Conservation (phyloP, 2,888 invertebrate genomes). For the Gari tellinella region DNA sequence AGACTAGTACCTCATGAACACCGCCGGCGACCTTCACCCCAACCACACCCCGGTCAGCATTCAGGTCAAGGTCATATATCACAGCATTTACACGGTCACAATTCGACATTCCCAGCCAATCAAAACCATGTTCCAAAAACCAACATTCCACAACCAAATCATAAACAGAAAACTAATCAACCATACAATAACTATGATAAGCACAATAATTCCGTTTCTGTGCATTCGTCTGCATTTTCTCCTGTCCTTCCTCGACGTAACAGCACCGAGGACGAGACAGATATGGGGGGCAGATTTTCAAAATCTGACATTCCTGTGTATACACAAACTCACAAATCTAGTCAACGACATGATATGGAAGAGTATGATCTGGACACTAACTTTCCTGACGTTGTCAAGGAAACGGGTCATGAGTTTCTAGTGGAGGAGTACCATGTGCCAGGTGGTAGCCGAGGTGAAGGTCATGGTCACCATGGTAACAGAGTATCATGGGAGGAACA, state of each 20-base stretch:
- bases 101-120: conserved; percentile 1
- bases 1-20: conserved; percentile 9
- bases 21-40: conserved; percentile 18
- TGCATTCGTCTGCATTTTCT: conserved; percentile 58
- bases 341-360: conserved; percentile 69
- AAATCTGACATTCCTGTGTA: conserved; percentile 63
- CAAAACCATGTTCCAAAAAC: conserved; percentile 11
- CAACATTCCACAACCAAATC: conserved; percentile 8
- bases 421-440: conserved; percentile 71
- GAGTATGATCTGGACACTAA: conserved; percentile 83
- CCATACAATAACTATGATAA: conserved; percentile 9
- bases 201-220: conserved; percentile 7
- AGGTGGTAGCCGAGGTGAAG: conserved; percentile 45
- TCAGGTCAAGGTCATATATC: conserved; percentile 14
- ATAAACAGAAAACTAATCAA: conserved; percentile 34
- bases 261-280: conserved; percentile 33
- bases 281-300: conserved; percentile 27
- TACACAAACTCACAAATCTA: conserved; percentile 54
- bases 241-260: conserved; percentile 51
- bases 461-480: conserved; percentile 42
- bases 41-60: conserved; percentile 15
- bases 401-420: conserved; percentile 56
- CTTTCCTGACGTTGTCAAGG: conserved; percentile 70
- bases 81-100: conserved; percentile 9
- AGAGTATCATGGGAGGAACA: conserved; percentile 51